Evolutionary conservation across 2,797 vertebrate genomes (phyloP).

Genomic region (Chlorospingus flavigularis): DNA sequence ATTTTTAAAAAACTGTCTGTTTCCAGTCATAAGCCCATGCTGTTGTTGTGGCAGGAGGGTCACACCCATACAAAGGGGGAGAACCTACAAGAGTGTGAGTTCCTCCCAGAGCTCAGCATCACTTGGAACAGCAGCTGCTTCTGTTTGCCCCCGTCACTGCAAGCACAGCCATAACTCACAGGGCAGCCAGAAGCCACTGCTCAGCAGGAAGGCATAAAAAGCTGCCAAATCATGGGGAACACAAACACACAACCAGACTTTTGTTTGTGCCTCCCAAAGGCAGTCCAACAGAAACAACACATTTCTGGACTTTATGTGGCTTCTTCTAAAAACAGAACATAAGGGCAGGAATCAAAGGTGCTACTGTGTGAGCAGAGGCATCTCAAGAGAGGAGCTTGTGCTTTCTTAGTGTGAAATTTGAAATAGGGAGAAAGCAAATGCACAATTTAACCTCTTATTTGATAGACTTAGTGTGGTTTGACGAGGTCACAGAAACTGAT

Average conservation of each 20-base stretch:
- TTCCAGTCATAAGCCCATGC: not conserved
- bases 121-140: not conserved
- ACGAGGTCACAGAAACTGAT: not conserved
- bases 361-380: slow-evolving; percentile 24
- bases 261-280: slow-evolving; percentile 14
- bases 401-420: not conserved
- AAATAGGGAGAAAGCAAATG: not conserved
- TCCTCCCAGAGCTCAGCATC: not conserved
- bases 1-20: not conserved
- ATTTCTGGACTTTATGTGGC: slow-evolving; percentile 4
- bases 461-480: not conserved
- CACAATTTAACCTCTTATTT: not conserved
- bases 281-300: slow-evolving; percentile 46
- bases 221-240: slow-evolving; percentile 8
- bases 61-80: not conserved
- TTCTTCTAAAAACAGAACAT: slow-evolving; percentile 36
- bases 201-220: not conserved
- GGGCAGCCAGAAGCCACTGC: not conserved
- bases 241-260: slow-evolving; percentile 26
- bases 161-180: rapidly evolving
- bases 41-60: not conserved
- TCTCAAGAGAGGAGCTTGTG: not conserved
- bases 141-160: not conserved
- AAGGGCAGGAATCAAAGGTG: slow-evolving; percentile 40
- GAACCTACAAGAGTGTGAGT: not conserved